phyloP scores from a whole-genome alignment of 1,140 invertebrate genomes.

The Drepana arcuata region DNA sequence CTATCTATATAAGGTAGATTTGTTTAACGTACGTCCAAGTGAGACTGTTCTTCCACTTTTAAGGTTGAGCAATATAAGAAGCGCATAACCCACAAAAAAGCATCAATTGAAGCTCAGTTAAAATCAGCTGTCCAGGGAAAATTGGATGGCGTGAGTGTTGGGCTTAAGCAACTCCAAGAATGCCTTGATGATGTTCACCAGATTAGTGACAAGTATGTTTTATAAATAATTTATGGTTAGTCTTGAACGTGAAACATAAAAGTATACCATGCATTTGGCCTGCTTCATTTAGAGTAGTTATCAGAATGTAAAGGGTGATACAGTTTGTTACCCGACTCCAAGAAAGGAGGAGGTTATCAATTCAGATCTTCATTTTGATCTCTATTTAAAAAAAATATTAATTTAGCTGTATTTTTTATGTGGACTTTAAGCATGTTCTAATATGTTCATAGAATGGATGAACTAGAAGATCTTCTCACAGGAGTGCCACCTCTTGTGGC shows the following conservation, averaged over 20 bases:
- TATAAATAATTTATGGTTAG: slow-evolving; percentile 10
- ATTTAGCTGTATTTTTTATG: background rate
- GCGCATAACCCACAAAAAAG: slow-evolving; percentile 86
- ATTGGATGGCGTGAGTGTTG: slow-evolving; percentile 94
- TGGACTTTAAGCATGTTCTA: no score
- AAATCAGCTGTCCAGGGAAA: slow-evolving; percentile 99
- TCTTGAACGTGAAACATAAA: no score
- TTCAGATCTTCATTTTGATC: no score
- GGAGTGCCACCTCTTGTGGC: slow-evolving; percentile 76
- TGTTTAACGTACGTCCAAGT: no score
- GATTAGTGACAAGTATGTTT: slow-evolving; percentile 72
- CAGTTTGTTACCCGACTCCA: no score
- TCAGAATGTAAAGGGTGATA: no score
- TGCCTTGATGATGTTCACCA: slow-evolving; percentile 89
- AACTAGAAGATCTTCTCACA: slow-evolving; percentile 53
- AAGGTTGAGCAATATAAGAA: slow-evolving; percentile 89
- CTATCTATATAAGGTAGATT: background rate
- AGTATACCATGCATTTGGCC: no score
- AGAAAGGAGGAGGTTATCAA: no score
- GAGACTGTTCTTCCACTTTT: slow-evolving; percentile 4
- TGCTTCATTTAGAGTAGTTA: no score
- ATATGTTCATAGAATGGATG: slow-evolving; percentile 49
- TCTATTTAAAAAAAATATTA: no score
- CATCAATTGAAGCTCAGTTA: slow-evolving; percentile 96
- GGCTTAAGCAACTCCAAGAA: slow-evolving; percentile 90